Conservation (phyloP, 1,140 invertebrate genomes). For the Pseudachorutes palmiensis region DNA sequence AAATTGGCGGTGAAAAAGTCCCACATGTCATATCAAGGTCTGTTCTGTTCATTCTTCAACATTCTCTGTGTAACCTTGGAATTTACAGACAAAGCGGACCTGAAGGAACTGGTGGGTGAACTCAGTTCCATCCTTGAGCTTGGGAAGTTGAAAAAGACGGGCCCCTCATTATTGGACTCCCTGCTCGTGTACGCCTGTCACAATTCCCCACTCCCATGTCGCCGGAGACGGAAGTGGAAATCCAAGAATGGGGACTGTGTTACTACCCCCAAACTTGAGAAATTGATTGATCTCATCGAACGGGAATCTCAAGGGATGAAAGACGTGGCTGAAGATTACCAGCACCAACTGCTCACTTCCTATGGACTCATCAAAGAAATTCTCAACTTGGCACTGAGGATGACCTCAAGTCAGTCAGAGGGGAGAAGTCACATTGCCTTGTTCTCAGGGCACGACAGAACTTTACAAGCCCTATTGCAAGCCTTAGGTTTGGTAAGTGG, state of each 20-base stretch:
- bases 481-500: constrained; percentile 62
- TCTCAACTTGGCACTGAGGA: constrained; percentile 31
- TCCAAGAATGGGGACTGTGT: constrained; percentile 35
- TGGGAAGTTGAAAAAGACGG: constrained; percentile 32
- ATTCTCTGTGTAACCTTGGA: constrained; percentile 3
- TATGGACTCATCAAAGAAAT: constrained; percentile 44
- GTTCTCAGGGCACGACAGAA: constrained; percentile 86
- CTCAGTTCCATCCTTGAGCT: constrained; percentile 24
- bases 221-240: constrained; percentile 16
- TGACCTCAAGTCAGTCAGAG: constrained; percentile 25
- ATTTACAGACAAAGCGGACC: constrained; percentile 26
- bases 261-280: constrained; percentile 39
- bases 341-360: constrained; percentile 40
- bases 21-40: not conserved
- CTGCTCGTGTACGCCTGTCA: constrained; percentile 76
- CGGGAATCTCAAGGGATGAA: constrained; percentile 39
- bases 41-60: not conserved
- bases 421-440: constrained; percentile 51
- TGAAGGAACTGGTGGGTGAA: constrained; percentile 25
- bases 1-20: constrained; percentile 17
- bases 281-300: constrained; percentile 41
- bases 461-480: constrained; percentile 68
- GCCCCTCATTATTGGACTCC: constrained; percentile 60
- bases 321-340: constrained; percentile 27
- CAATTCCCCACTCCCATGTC: constrained; percentile 63